Base-by-base conservation (phyloP, 2,113 vertebrate species). In the Rhynchomys soricoides region DNA sequence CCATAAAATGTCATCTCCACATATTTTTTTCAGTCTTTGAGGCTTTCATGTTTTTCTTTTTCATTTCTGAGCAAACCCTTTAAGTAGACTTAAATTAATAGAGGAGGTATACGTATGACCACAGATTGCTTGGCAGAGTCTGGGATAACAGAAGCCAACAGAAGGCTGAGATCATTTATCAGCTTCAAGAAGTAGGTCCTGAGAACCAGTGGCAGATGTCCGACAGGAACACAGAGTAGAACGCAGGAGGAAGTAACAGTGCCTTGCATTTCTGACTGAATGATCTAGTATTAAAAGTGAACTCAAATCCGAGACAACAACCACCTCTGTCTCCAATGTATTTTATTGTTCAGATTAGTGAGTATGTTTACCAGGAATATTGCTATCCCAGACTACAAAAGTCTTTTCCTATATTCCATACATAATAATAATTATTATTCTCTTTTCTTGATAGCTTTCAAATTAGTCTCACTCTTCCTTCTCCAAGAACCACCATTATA, bases 71-170 rank as follows among this genome's bases (percentile, higher is more conserved):
- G 82, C 17, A 86, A 81, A 43, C 34, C 45, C 75, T 45, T 71
- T 77, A 94, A 93, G 57, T 90, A 24, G 52, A 92, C 50, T 62
- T 91, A 79, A 96, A 96, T 89, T 93, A 92, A 95, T 88, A 91
- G 81, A 95, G 89, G 90, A 81, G 7, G 64, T 55, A 79, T 88
- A 71, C 26, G 94, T 12, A 31, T 16, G 45, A 94, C 57, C 92
- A 95, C 81, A 86, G 92, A 86, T 71, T 91, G 86, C 45, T 93
- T 96, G 92, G 77, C 90, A 97, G 94, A 93, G n/a, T 7, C 86
- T 90, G 26, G 45, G n/a, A 82, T 26, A 93, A 52, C 45, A 55
- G 31, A 78, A 21, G 59, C 71, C 70, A 92, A 94, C 79, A 71
- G 59, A 95, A 89, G 79, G n/a, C 34, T 88, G 4, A 55, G 57